Base-by-base conservation (phyloP, 2,888 invertebrate species). In the Caenorhabditis sinica region DNA sequence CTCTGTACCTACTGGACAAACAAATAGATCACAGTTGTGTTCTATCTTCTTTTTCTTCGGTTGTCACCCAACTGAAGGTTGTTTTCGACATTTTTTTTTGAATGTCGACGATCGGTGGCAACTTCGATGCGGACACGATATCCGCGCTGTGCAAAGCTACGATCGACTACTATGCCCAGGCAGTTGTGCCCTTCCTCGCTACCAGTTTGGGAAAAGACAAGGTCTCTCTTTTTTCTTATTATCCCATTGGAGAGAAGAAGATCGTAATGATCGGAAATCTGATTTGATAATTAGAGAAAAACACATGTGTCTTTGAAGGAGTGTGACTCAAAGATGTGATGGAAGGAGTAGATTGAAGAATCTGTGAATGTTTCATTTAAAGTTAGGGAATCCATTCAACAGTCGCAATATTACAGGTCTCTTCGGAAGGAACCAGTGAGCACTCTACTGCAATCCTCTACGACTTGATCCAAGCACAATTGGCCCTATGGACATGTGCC, bases 401-500 rank as follows among this genome's bases (percentile, higher is more conserved):
- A n/a, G n/a, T n/a, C n/a, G n/a, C n/a, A 9, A 40, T 36, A 17
- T 86, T 88, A 20, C 84, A 89, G 89, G 87, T 84, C 6, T 89
- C 89, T 9, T 88, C 88, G 20, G 89, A 88, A 53, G 82, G 84
- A 11, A 65, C 72, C 13, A 72, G 45, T 20, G 88, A 86, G 45
- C 56, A 72, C 17, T 51, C 63, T 15, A 85, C 85, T 4, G 87
- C 87, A 5, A 63, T 89, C n/a, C 45, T 88, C 82, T 87, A 85
- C 58, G 89, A 89, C 72, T 74, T 89, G 51, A 68, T 88, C 63
- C 90, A 92, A 83, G 91, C 91, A 2, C 92, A 92, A 76, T 75
- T 92, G 36, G 90, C 91, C 2, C 87, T 92, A 15, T 92, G 92
- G 92, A 92, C 92, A 30, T 88, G 91, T 68, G 89, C 91, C 13